Conservation (phyloP, 1,140 invertebrate genomes). For the Lucilia sericata region DNA sequence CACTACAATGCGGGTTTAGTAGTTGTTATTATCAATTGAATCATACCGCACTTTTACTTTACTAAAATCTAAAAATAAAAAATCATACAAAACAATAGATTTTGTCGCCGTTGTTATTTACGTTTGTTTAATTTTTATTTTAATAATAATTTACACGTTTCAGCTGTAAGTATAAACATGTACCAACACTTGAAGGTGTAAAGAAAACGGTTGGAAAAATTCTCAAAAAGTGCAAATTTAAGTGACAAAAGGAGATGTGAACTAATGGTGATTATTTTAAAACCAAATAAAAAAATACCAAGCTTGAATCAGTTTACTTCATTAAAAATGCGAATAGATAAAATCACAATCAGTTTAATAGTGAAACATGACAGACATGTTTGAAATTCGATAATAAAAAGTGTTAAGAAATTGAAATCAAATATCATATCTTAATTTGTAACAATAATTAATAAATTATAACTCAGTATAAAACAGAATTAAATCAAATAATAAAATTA, state of each 20-base stretch:
- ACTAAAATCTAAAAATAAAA: not conserved
- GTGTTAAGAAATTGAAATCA: not conserved
- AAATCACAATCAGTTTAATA: not conserved
- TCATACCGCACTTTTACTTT: not conserved
- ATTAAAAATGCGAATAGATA: not conserved
- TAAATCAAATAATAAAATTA: not conserved
- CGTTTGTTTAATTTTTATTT: not conserved
- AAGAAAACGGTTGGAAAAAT: not conserved
- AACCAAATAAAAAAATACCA: not conserved
- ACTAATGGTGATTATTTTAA: not conserved
- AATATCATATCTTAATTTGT: not conserved
- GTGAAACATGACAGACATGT: not conserved
- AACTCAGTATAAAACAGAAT: not conserved
- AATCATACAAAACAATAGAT: not conserved
- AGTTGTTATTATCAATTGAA: not conserved
- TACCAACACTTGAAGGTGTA: not conserved
- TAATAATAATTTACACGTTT: constrained; percentile 14
- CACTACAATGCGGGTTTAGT: not conserved
- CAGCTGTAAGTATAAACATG: not conserved
- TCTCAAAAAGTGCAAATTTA: not conserved
- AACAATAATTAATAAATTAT: too few species aligned
- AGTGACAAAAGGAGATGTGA: constrained; percentile 3
- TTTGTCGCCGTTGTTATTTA: not conserved
- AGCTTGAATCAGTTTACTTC: not conserved
- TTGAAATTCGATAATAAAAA: not conserved